Percentiles rank a stretch among this genome's conserved stretches.
Conservation (phyloP, 2,113 vertebrate genomes). For the Phodopus roborovskii region DNA sequence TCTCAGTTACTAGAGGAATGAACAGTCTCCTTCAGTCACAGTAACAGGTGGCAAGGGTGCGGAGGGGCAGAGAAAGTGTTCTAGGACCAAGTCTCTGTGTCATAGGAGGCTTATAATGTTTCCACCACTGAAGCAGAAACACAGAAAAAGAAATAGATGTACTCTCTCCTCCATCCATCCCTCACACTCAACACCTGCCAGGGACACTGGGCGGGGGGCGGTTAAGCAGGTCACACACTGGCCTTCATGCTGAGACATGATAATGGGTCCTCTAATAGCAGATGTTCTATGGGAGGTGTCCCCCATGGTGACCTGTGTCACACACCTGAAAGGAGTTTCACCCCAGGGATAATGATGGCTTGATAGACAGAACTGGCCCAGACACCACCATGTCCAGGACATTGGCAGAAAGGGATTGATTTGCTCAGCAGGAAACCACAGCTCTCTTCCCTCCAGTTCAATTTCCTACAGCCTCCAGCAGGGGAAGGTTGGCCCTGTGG, state of each 20-base stretch:
- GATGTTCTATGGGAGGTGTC: not conserved
- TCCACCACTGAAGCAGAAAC: not conserved
- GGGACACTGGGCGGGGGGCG: not conserved
- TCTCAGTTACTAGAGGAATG: too few species aligned
- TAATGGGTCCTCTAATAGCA: not conserved
- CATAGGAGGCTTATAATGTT: not conserved
- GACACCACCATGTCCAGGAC: not conserved
- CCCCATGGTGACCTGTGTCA: not conserved
- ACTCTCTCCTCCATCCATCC: not conserved
- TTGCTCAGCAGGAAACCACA: constrained; percentile 52
- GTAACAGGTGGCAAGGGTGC: not conserved
- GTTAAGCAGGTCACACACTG: not conserved
- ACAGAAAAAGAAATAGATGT: not conserved
- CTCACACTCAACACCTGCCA: not conserved
- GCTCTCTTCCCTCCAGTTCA: not conserved
- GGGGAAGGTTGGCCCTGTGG: not conserved
- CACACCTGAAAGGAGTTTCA: not conserved
- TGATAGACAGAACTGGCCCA: not conserved
- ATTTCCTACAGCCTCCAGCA: not conserved
- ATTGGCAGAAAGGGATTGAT: constrained; percentile 29
- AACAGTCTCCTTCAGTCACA: too few species aligned
- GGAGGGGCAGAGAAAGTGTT: not conserved
- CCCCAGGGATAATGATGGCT: constrained; percentile 45
- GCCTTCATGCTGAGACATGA: not conserved
- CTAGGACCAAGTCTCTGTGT: not conserved